A percentile compares a stretch with the other conserved stretches of the same genome.
phyloP scores from a whole-genome alignment of 2,797 vertebrate species.

The Babyrousa celebensis region DNA sequence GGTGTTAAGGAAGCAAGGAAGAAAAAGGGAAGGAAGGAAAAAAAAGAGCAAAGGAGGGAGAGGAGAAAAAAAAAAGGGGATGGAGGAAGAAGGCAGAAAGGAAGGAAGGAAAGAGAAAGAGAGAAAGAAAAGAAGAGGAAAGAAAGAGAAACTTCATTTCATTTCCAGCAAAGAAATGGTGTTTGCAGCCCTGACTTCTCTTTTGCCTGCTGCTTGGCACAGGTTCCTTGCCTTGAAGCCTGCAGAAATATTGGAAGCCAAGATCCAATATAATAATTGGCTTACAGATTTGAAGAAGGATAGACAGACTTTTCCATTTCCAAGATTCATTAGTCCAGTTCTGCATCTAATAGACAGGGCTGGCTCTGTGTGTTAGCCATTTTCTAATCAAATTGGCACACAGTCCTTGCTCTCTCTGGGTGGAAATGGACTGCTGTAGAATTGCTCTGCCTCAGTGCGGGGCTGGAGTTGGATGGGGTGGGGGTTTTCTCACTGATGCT shows the following conservation, averaged over 20 bases:
- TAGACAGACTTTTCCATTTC: constrained; percentile 81
- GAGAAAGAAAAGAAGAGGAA: accelerated
- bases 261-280: constrained; percentile 85
- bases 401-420: neutral
- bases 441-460: neutral
- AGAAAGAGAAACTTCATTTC: neutral
- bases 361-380: constrained; percentile 77
- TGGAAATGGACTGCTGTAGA: constrained; percentile 22
- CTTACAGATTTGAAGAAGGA: constrained; percentile 79
- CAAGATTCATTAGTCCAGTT: constrained; percentile 82
- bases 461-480: neutral
- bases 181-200: neutral
- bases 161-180: neutral
- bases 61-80: too few species aligned
- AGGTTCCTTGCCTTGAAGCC: constrained; percentile 72
- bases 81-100: accelerated
- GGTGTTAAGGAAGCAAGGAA: neutral
- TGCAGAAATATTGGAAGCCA: constrained; percentile 80
- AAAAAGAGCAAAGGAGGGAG: too few species aligned
- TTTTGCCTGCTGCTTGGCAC: constrained; percentile 63
- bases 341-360: constrained; percentile 72
- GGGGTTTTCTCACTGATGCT: neutral
- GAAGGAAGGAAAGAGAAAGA: accelerated
- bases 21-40: too few species aligned
- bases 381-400: constrained; percentile 84